Conservation (phyloP, 2,797 vertebrate species). For the Tinamus major region DNA sequence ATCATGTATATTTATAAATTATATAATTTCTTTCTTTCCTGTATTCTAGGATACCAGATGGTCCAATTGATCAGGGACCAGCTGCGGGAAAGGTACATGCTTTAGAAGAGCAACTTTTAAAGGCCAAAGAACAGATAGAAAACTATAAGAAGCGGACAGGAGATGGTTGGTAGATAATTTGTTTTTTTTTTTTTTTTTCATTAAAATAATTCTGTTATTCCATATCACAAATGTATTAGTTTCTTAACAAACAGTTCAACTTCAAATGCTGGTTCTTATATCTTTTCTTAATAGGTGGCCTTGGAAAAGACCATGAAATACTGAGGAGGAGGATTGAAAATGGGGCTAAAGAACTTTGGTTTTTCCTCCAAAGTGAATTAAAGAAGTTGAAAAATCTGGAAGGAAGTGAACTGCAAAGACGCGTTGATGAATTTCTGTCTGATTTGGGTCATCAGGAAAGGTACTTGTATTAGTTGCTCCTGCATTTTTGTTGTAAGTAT, state of each 20-base stretch:
- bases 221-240: constrained; percentile 5
- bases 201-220: background rate
- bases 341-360: constrained; percentile 97
- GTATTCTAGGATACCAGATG: constrained; percentile 91
- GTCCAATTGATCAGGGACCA: constrained; percentile 89
- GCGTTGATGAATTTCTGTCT: constrained; percentile 88
- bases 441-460: constrained; percentile 97
- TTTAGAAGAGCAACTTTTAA: constrained; percentile 94
- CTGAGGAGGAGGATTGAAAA: constrained; percentile 93
- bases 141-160: constrained; percentile 92
- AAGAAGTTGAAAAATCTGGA: constrained; percentile 92
- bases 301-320: constrained; percentile 94
- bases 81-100: constrained; percentile 90
- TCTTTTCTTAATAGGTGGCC: constrained; percentile 68
- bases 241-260: constrained; percentile 1
- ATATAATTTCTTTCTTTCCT: constrained; percentile 53
- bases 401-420: constrained; percentile 88
- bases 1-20: background rate
- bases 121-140: constrained; percentile 98
- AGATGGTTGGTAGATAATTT: constrained; percentile 84
- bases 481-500: background rate
- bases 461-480: constrained; percentile 72
- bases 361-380: constrained; percentile 95
- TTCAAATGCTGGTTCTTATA: constrained; percentile 2
- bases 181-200: constrained; percentile 35